Conservation (phyloP, 2,113 vertebrate genomes). For the Brachypodius melanocephalos region DNA sequence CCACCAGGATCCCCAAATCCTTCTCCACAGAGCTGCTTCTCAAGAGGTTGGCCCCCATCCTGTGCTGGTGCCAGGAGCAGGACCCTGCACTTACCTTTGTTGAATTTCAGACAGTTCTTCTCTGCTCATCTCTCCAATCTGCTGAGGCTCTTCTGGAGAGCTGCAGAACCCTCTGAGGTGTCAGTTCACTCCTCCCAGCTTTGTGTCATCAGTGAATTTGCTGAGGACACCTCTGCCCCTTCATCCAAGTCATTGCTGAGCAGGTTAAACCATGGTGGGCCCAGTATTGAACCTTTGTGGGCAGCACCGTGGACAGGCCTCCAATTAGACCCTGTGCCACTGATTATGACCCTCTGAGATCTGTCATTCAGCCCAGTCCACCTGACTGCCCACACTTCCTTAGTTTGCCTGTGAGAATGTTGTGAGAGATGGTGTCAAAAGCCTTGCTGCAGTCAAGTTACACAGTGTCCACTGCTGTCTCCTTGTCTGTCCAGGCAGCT, state of each 20-base stretch:
- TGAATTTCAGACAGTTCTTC: neutral
- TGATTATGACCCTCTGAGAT: neutral
- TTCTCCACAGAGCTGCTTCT: neutral
- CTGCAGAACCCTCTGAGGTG: neutral
- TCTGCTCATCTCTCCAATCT: neutral
- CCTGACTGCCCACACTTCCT: neutral
- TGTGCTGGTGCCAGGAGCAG: neutral
- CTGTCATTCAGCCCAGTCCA: neutral
- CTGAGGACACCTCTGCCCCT: neutral
- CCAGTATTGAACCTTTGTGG: rapidly evolving
- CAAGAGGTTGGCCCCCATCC: neutral
- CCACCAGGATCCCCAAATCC: neutral
- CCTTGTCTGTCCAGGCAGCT: neutral
- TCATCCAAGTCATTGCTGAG: neutral
- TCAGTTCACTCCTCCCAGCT: neutral
- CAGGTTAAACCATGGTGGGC: neutral
- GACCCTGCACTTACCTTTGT: neutral
- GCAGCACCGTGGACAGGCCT: neutral
- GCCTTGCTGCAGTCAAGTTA: neutral
- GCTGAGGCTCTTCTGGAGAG: rapidly evolving
- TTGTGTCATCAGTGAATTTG: neutral
- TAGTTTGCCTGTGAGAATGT: neutral
- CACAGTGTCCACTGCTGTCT: neutral
- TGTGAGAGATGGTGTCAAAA: neutral
- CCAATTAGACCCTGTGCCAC: neutral